These are phyloP conservation scores for Clarias magur DNA, from an alignment of 2,113 vertebrate genomes.

Conservation along the genomic window DNA sequence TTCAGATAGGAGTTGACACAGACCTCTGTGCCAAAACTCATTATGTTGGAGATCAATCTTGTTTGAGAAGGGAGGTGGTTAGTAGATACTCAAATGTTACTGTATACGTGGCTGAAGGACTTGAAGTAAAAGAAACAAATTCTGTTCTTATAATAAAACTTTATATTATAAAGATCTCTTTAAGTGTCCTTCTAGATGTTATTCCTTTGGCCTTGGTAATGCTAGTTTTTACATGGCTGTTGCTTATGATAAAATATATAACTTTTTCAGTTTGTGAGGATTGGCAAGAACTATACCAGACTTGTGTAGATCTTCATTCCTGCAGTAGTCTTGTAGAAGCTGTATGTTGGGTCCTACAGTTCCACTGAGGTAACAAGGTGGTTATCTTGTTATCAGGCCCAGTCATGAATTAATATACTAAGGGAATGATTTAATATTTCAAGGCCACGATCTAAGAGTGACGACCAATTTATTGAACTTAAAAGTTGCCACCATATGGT, in stretches of 20 bases:
- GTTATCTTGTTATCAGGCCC: not conserved
- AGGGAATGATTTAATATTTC: not conserved
- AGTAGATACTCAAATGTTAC: not conserved
- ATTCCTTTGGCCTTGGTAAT: not conserved
- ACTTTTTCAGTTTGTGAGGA: not conserved
- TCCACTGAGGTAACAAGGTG: not conserved
- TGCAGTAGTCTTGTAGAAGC: not conserved
- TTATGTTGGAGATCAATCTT: not conserved
- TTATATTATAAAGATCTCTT: not conserved
- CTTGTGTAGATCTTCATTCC: not conserved
- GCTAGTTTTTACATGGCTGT: not conserved
- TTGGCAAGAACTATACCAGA: not conserved
- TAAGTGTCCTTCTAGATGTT: not conserved
- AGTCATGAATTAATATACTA: not conserved
- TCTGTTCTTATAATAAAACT: not conserved
- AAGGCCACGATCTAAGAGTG: no score
- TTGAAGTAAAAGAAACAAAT: not conserved
- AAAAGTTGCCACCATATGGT: not conserved
- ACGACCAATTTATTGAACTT: not conserved
- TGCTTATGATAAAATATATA: not conserved
- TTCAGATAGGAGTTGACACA: not conserved
- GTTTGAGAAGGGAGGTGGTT: slow-evolving; percentile 48
- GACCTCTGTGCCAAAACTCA: not conserved
- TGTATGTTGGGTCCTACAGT: not conserved
- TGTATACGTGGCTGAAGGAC: not conserved